A percentile compares a stretch with the other conserved stretches of the same genome.
Evolutionary conservation across 2,888 invertebrate species (phyloP).

Genomic region (Iphiclides podalirius): DNA sequence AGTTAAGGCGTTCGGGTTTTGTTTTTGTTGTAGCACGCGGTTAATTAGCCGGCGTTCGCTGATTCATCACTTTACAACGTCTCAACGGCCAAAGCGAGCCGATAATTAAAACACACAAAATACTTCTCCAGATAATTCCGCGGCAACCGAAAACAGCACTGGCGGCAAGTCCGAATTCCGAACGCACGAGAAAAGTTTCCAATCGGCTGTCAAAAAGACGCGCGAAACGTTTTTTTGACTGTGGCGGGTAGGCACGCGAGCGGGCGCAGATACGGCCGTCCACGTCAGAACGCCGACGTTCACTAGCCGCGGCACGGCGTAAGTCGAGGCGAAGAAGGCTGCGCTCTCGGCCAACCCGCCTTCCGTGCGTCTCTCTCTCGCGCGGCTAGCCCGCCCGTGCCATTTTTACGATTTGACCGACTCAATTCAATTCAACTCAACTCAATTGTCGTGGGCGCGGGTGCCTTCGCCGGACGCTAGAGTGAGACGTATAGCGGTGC

Average conservation of each 20-base stretch:
- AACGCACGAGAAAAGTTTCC: constrained; percentile 64
- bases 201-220: constrained; percentile 61
- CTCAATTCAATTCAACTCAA: constrained; percentile 80
- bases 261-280: constrained; percentile 60
- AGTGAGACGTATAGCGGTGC: constrained; percentile 70
- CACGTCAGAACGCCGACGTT: constrained; percentile 75
- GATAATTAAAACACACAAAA: constrained; percentile 62
- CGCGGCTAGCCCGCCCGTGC: constrained; percentile 71
- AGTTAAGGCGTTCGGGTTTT: constrained; percentile 58
- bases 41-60: constrained; percentile 77
- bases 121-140: constrained; percentile 43
- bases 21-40: constrained; percentile 71
- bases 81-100: constrained; percentile 66
- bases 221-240: constrained; percentile 69
- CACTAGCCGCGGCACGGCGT: constrained; percentile 75
- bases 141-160: constrained; percentile 35
- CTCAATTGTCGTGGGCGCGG: constrained; percentile 79
- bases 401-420: constrained; percentile 78
- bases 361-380: constrained; percentile 77
- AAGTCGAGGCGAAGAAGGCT: constrained; percentile 79
- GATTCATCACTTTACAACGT: constrained; percentile 78
- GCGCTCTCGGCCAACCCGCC: constrained; percentile 77
- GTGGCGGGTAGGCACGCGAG: constrained; percentile 51
- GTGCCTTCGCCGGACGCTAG: constrained; percentile 77
- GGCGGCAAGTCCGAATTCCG: constrained; percentile 41